Percentiles rank a stretch among this genome's conserved stretches.
Evolutionary conservation across 1,140 invertebrate genomes (phyloP).

Genomic region (Anthonomus grandis): DNA sequence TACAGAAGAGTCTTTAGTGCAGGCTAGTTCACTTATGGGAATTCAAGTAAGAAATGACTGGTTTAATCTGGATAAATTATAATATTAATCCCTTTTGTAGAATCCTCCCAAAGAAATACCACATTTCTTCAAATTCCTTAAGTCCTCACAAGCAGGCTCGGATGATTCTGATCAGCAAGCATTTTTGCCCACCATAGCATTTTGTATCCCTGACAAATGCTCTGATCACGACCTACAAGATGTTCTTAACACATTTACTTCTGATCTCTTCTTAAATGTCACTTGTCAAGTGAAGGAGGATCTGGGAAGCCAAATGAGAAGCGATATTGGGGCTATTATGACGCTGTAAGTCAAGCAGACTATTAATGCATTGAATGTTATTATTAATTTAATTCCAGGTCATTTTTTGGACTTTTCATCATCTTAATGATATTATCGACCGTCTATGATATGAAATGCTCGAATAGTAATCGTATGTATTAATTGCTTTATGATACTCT

Average conservation of each 20-base stretch:
- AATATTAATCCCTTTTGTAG: neutral
- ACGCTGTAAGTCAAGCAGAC: neutral
- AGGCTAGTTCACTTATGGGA: neutral
- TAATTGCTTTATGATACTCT: neutral
- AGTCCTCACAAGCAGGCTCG: neutral
- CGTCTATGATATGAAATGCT: constrained; percentile 1
- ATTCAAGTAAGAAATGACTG: neutral
- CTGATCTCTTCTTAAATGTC: neutral
- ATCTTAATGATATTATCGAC: neutral
- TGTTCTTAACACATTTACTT: neutral
- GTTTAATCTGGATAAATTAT: neutral
- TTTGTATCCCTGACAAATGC: constrained; percentile 12
- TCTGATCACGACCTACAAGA: neutral
- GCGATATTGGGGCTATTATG: constrained; percentile 1
- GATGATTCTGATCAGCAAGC: neutral
- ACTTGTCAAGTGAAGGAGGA: constrained; percentile 13
- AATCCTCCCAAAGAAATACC: neutral
- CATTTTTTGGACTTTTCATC: neutral
- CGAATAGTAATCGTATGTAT: neutral
- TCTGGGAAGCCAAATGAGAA: neutral
- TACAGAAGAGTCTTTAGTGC: neutral
- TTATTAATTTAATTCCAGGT: neutral
- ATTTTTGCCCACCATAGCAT: constrained; percentile 1
- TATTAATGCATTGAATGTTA: neutral
- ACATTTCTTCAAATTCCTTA: neutral